Evolutionary conservation across 1,140 invertebrate genomes (phyloP).

Genomic region (Heliconius melpomene): DNA sequence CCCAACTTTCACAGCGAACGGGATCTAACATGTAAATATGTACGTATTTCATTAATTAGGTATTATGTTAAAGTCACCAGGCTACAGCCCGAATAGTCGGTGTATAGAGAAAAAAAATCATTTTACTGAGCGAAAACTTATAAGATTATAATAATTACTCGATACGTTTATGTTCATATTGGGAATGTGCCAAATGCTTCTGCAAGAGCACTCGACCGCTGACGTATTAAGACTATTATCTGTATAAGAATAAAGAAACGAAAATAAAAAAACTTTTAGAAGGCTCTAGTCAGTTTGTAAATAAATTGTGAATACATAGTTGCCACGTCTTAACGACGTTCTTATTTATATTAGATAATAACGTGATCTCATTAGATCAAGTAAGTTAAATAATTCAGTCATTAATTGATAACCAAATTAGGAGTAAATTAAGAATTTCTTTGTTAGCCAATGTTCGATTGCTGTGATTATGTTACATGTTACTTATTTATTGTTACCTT

Average conservation of each 20-base stretch:
- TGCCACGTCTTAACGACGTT: conserved; percentile 72
- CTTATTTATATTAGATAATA: conserved; percentile 78
- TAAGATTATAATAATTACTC: conserved; percentile 36
- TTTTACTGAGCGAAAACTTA: conserved; percentile 44
- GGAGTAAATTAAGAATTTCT: conserved; percentile 73
- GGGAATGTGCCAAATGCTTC: conserved; percentile 78
- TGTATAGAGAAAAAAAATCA: conserved; percentile 50
- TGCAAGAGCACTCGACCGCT: conserved; percentile 59
- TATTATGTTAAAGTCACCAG: conserved; percentile 49
- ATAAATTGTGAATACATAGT: conserved; percentile 79
- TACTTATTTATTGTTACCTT: conserved; percentile 78
- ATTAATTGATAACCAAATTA: conserved; percentile 78
- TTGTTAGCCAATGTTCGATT: conserved; percentile 80
- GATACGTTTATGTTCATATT: conserved; percentile 49
- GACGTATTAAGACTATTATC: conserved; percentile 68
- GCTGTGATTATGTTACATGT: conserved; percentile 80
- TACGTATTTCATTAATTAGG: conserved; percentile 57
- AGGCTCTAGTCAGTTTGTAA: conserved; percentile 79
- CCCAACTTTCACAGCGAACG: conserved; percentile 54
- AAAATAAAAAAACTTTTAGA: conserved; percentile 69
- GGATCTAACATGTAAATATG: conserved; percentile 70
- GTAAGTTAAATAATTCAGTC: conserved; percentile 77
- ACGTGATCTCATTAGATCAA: conserved; percentile 78
- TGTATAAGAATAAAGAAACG: conserved; percentile 65
- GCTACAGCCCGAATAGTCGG: conserved; percentile 37